Conservation (phyloP, 1,140 invertebrate genomes). For the Zeugodacus cucurbitae region DNA sequence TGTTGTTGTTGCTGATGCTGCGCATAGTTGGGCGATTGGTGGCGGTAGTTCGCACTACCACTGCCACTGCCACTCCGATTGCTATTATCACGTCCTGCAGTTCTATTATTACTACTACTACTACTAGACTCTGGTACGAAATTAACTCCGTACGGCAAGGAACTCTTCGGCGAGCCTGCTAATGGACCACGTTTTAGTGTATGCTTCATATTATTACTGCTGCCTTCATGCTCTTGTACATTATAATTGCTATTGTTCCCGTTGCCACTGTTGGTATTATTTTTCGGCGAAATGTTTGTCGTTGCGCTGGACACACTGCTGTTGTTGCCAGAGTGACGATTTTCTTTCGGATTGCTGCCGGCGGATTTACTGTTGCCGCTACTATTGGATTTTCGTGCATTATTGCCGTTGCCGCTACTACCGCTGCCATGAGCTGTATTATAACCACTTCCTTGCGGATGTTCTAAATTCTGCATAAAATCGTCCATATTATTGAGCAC, state of each 20-base stretch:
- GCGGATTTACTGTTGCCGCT: conserved; percentile 43
- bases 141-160: conserved; percentile 44
- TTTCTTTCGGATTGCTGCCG: conserved; percentile 49
- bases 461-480: conserved; percentile 52
- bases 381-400: conserved; percentile 16
- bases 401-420: not conserved
- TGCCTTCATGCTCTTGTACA: conserved; percentile 44
- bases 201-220: conserved; percentile 10
- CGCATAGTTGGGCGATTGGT: not conserved
- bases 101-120: not conserved
- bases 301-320: conserved; percentile 48
- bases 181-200: conserved; percentile 48
- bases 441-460: conserved; percentile 45
- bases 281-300: conserved; percentile 43
- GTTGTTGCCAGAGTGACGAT: conserved; percentile 56
- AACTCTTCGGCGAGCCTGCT: conserved; percentile 36
- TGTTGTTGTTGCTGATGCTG: conserved; percentile 40
- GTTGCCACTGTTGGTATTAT: not conserved
- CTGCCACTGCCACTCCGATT: conserved; percentile 23
- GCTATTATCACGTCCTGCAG: not conserved
- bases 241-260: conserved; percentile 16
- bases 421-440: conserved; percentile 34
- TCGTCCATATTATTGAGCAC: conserved; percentile 62
- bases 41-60: not conserved
- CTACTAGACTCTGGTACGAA: conserved; percentile 45